phyloP scores from a whole-genome alignment of 2,113 vertebrate species.

The Prietella phreatophila region DNA sequence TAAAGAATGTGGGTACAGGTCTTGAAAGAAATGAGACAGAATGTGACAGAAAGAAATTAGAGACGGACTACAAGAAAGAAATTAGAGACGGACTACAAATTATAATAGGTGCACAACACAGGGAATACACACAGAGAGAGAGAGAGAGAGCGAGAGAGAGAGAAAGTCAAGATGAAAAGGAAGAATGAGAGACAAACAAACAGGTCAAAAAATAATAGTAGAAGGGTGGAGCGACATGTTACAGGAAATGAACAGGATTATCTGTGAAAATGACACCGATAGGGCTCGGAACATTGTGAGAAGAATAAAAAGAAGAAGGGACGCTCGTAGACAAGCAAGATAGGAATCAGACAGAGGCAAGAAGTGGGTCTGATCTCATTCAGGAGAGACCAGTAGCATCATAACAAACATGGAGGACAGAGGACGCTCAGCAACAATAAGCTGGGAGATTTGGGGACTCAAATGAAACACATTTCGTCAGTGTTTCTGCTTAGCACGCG shows the following conservation, averaged over 20 bases:
- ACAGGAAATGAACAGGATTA: slow-evolving; percentile 38
- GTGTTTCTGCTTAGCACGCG: slow-evolving; percentile 83
- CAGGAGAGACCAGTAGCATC: neutral
- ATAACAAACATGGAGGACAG: neutral
- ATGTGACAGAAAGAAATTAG: neutral
- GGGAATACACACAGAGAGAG: too few species aligned
- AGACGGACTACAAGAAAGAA: neutral
- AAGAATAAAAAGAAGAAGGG: neutral
- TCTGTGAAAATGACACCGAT: slow-evolving; percentile 41
- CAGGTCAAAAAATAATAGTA: neutral
- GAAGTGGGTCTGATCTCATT: slow-evolving; percentile 9
- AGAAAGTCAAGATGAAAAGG: slow-evolving; percentile 1
- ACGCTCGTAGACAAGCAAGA: neutral
- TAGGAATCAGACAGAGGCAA: neutral
- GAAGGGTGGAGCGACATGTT: slow-evolving; percentile 30
- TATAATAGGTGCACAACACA: neutral
- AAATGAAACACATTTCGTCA: slow-evolving; percentile 67
- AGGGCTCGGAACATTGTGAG: neutral
- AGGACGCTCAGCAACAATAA: slow-evolving; percentile 1
- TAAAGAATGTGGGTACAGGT: slow-evolving; percentile 69
- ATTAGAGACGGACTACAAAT: neutral
- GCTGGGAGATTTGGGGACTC: slow-evolving; percentile 15
- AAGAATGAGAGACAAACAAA: neutral
- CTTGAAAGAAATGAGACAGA: slow-evolving; percentile 52
- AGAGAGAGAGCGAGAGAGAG: slow-evolving; percentile 15